phyloP scores from a whole-genome alignment of 2,888 invertebrate species.

The Drosophila koepferae region DNA sequence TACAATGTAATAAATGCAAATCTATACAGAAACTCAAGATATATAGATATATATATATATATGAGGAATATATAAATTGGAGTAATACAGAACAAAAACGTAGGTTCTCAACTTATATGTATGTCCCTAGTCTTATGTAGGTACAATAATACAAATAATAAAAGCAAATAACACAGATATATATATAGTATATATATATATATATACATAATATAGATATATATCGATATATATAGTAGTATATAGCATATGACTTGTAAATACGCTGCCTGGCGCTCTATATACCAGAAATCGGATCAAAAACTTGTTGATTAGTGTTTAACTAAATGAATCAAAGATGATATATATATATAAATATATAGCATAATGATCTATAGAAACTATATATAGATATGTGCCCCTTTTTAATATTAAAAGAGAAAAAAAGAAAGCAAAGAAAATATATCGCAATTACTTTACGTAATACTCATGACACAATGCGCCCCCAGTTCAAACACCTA shows the following conservation, averaged over 20 bases:
- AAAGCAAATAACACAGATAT: conserved; percentile 16
- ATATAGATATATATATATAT: conserved; percentile 1
- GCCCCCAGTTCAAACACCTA: conserved; percentile 30
- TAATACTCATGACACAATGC: conserved; percentile 4
- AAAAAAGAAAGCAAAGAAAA: background rate
- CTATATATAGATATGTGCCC: conserved; percentile 6
- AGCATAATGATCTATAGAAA: background rate
- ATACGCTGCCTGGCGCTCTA: conserved; percentile 34
- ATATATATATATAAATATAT: background rate
- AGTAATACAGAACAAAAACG: conserved; percentile 53
- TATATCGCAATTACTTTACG: background rate
- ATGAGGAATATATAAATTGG: conserved; percentile 6
- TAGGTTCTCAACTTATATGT: conserved; percentile 69
- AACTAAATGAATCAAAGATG: conserved; percentile 47
- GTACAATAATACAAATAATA: conserved; percentile 53
- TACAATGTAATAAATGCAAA: conserved; percentile 65
- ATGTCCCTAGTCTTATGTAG: conserved; percentile 68
- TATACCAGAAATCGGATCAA: conserved; percentile 31
- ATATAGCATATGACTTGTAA: conserved; percentile 38
- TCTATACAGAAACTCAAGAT: conserved; percentile 1
- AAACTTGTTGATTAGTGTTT: conserved; percentile 68
- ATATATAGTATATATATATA: conserved; percentile 33
- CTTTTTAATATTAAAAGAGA: background rate
- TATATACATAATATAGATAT: conserved; percentile 17
- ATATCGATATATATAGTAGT: conserved; percentile 18